A percentile compares a stretch with the other conserved stretches of the same genome.
Conservation (phyloP, 2,888 invertebrate species). For the Andricus quercusramuli region DNA sequence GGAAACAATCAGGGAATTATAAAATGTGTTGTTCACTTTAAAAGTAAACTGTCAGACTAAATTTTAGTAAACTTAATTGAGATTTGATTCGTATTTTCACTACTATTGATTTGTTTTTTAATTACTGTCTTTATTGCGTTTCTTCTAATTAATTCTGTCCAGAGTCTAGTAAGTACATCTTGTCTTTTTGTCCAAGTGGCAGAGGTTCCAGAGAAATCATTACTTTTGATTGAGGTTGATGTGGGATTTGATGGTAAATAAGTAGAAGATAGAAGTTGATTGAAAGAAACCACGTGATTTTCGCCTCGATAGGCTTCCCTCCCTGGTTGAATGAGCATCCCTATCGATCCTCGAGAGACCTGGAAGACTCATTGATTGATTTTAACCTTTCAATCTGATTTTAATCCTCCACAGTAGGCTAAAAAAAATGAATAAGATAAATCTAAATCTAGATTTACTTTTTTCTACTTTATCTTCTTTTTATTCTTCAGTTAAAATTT, state of each 20-base stretch:
- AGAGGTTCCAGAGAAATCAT: slow-evolving; percentile 10
- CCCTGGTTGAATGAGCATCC: slow-evolving; percentile 6
- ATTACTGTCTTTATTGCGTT: not conserved
- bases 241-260: slow-evolving; percentile 6
- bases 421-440: not conserved
- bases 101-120: not conserved
- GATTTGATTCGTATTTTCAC: not conserved
- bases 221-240: not conserved
- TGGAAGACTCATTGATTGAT: slow-evolving; percentile 26
- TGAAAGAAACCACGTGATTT: slow-evolving; percentile 31
- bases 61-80: not conserved
- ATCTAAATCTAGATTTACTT: too few relatives aligned
- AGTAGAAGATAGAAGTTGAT: slow-evolving; percentile 17
- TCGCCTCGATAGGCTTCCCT: slow-evolving; percentile 24
- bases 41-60: not conserved
- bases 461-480: not conserved
- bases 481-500: too few relatives aligned
- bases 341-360: slow-evolving; percentile 28
- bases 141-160: not conserved
- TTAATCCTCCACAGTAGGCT: not conserved
- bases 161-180: not conserved
- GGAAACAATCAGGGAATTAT: too few relatives aligned
- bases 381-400: slow-evolving; percentile 19
- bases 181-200: not conserved
- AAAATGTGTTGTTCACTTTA: not conserved